phyloP scores from a whole-genome alignment of 2,797 vertebrate species.

The Lerista edwardsae region DNA sequence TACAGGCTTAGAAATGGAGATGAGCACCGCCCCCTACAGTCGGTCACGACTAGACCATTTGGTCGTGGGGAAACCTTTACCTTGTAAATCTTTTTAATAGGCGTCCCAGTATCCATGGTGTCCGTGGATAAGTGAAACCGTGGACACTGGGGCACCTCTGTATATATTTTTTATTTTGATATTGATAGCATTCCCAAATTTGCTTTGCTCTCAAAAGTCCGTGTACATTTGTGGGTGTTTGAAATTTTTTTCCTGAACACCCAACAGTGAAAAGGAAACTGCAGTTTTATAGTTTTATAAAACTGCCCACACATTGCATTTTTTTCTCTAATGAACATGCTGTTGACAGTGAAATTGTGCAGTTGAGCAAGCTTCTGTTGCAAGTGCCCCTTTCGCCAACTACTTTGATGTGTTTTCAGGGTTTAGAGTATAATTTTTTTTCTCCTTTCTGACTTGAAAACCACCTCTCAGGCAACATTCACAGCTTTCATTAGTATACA shows the following conservation, averaged over 20 bases:
- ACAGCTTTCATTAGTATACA: slow-evolving; percentile 55
- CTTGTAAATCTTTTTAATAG: too few relatives aligned
- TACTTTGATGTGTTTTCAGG: not conserved
- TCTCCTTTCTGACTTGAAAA: not conserved
- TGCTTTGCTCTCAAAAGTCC: not conserved
- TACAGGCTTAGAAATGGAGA: too few relatives aligned
- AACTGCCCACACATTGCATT: not conserved
- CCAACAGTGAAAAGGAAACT: not conserved
- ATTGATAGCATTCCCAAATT: not conserved
- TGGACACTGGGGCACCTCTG: too few relatives aligned
- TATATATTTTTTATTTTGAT: not conserved
- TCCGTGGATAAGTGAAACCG: too few relatives aligned
- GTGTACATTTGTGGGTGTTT: too few relatives aligned
- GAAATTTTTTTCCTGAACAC: not conserved
- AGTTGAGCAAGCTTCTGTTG: not conserved
- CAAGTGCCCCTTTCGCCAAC: slow-evolving; percentile 1
- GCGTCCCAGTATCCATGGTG: too few relatives aligned
- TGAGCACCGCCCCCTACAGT: too few relatives aligned
- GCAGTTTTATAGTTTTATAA: not conserved
- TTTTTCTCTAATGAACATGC: accelerated
- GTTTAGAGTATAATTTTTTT: slow-evolving; percentile 5
- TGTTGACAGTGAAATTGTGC: not conserved
- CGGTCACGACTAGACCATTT: too few relatives aligned
- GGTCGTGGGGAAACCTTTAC: too few relatives aligned
- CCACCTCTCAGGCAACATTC: not conserved